Conservation (phyloP, 2,113 vertebrate species). For the Nematolebias whitei region DNA sequence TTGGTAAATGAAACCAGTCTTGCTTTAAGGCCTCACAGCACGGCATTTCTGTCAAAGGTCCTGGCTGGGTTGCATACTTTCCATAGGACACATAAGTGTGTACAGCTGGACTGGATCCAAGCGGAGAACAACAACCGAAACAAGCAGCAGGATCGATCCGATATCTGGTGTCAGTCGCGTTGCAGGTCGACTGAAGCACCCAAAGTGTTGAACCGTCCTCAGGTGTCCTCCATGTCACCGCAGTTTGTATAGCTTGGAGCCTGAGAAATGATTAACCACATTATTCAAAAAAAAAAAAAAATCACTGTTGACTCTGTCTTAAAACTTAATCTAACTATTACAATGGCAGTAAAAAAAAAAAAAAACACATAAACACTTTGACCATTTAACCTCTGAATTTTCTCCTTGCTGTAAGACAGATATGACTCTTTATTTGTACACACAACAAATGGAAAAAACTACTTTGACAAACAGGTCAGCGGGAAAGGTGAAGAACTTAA, state of each 20-base stretch:
- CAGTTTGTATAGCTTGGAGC: constrained; percentile 10
- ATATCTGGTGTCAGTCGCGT: constrained; percentile 37
- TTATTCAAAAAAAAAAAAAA: background rate
- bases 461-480: background rate
- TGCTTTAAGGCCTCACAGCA: constrained; percentile 51
- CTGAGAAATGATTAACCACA: constrained; percentile 37
- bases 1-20: constrained; percentile 44
- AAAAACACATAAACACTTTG: constrained; percentile 18
- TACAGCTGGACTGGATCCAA: constrained; percentile 40
- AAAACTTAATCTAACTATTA: background rate
- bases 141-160: constrained; percentile 36
- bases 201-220: constrained; percentile 41
- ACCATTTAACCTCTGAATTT: constrained; percentile 4
- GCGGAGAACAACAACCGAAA: constrained; percentile 33
- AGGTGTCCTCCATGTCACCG: constrained; percentile 65
- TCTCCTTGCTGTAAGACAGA: background rate
- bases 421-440: background rate
- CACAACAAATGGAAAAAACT: background rate
- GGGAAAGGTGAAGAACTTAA: background rate
- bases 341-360: background rate
- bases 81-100: constrained; percentile 37
- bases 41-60: constrained; percentile 55
- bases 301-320: too few relatives aligned
- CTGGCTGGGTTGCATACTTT: constrained; percentile 46
- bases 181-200: constrained; percentile 45